Conservation (phyloP, 2,113 vertebrate species). For the Bubalus kerabau region DNA sequence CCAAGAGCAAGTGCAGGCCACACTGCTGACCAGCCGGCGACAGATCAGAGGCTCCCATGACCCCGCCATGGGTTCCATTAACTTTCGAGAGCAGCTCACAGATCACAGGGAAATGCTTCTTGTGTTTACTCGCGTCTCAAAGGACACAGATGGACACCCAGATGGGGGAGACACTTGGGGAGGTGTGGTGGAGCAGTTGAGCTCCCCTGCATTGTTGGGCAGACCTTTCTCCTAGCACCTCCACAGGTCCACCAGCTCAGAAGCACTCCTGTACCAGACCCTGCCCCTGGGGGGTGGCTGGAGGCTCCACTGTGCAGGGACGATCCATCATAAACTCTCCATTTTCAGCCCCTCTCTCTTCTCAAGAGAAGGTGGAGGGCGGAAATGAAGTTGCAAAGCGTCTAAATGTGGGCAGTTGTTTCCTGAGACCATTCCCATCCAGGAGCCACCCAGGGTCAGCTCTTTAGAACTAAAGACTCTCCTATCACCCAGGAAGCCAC, state of each 20-base stretch:
- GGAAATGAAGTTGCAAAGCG: neutral
- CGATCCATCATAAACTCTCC: neutral
- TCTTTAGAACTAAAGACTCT: neutral
- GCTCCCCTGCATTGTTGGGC: neutral
- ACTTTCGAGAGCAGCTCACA: neutral
- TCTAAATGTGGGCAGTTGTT: neutral
- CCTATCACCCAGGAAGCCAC: neutral
- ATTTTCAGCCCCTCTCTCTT: neutral
- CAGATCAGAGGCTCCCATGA: neutral
- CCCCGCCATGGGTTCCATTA: neutral
- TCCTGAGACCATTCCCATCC: neutral
- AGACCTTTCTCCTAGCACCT: neutral
- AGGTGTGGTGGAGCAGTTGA: rapidly evolving
- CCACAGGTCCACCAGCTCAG: neutral
- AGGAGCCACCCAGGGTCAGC: neutral
- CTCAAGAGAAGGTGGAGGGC: neutral
- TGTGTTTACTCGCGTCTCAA: rapidly evolving
- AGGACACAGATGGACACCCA: neutral
- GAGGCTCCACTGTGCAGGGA: rapidly evolving
- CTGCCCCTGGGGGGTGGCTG: neutral
- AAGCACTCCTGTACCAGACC: neutral
- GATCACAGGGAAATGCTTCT: neutral
- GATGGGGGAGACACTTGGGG: neutral
- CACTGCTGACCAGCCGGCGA: neutral
- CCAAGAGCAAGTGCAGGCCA: neutral